Evolutionary conservation across 2,888 invertebrate species (phyloP).

Genomic region (Napeogenes inachia): DNA sequence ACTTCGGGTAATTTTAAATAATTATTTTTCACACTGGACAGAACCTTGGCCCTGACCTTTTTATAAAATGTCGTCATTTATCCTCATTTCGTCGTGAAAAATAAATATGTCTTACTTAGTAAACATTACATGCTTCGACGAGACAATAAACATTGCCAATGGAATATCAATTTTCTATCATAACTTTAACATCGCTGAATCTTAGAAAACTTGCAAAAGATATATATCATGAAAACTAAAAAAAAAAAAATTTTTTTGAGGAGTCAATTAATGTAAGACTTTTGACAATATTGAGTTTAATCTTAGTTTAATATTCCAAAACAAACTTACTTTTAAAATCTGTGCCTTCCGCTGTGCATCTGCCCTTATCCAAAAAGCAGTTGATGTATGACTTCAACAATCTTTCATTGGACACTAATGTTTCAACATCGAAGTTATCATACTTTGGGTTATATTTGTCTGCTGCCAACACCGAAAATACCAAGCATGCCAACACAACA

Average conservation of each 20-base stretch:
- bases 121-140: conserved; percentile 22
- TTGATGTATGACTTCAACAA: conserved; percentile 83
- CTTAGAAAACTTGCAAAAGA: too few relatives aligned
- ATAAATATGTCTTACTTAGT: conserved; percentile 26
- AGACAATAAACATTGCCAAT: conserved; percentile 15
- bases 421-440: conserved; percentile 85
- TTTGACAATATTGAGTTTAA: too few relatives aligned
- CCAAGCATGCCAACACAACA: conserved; percentile 53
- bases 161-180: background rate
- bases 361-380: conserved; percentile 82
- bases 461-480: conserved; percentile 53
- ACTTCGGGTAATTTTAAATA: conserved; percentile 3
- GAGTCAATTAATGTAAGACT: too few relatives aligned
- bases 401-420: conserved; percentile 81
- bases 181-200: too few relatives aligned
- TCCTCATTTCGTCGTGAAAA: conserved; percentile 35
- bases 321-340: conserved; percentile 83
- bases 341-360: conserved; percentile 84
- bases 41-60: conserved; percentile 30
- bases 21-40: conserved; percentile 28
- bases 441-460: conserved; percentile 82
- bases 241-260: too few relatives aligned
- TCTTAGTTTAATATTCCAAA: background rate
- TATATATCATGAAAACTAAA: too few relatives aligned
- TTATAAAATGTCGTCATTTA: conserved; percentile 34